These are phyloP conservation scores for Mohoua ochrocephala DNA, from an alignment of 2,113 vertebrate genomes.

Conservation along the genomic window DNA sequence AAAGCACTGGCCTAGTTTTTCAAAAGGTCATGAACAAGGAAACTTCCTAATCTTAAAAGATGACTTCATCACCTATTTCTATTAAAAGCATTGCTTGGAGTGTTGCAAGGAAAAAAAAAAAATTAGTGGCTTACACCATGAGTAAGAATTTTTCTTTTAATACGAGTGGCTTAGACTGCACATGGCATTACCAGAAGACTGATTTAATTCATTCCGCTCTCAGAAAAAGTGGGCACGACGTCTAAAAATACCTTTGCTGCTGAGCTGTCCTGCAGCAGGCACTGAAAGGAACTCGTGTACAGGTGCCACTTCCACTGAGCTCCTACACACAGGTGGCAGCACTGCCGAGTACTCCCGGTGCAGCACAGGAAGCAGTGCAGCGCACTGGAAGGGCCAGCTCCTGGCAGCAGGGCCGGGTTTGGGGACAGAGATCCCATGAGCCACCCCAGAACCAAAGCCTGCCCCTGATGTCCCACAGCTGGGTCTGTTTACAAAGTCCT, in stretches of 20 bases:
- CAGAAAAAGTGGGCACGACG: neutral
- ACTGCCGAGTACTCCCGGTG: rapidly evolving
- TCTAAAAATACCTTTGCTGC: rapidly evolving
- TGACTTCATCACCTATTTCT: neutral
- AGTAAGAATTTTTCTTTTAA: neutral
- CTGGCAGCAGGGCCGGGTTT: rapidly evolving
- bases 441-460: neutral
- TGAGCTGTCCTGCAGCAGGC: neutral
- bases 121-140: neutral
- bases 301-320: neutral
- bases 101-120: neutral
- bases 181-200: neutral
- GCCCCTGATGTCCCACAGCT: neutral
- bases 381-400: neutral
- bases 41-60: neutral
- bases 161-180: neutral
- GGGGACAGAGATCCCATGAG: rapidly evolving
- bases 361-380: neutral
- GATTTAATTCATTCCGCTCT: neutral
- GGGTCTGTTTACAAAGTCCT: neutral
- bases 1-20: neutral
- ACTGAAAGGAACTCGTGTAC: rapidly evolving
- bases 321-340: neutral
- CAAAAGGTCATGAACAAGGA: neutral
- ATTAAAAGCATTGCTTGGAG: neutral